Evolutionary conservation across 1,140 invertebrate genomes (phyloP), one percentile per base, ranked within the genome.

Genomic region (Luehdorfia chinensis): DNA sequence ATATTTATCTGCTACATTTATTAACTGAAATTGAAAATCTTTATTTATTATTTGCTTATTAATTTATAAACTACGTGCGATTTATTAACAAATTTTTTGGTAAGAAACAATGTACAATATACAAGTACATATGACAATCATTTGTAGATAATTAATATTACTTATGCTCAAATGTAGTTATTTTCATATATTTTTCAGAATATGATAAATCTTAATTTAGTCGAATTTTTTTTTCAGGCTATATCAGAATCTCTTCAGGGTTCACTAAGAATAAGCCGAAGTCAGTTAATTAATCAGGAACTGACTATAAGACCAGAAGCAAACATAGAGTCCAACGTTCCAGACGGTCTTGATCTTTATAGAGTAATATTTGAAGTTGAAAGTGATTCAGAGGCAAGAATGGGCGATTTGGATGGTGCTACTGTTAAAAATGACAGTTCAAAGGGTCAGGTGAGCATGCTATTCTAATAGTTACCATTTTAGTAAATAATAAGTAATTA

Each of bases 281-380:
- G 79, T 43, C 79, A 81, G 48, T 50, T 84, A 2, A 78, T 83
- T 14, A 75, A 76, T 44, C 83, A 86, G 46, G 76, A 86, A 44
- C 56, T 86, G 3, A 79, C 68, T 14, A 75, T 86, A 41, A 54
- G 75, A 25, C 83, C 83, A 18, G 83, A 83, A 50, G 83, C 83
- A 14, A 86, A 86, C 36, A 80, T 84, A 13, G 73, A 75, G 27
- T 57, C 75, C 2, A 80, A 86, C 75, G 76, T 84, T 6, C 83
- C 83, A 0, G 79, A 83, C 28, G 77, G 66, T 1, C 50, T 86
- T 3, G 83, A 84, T 49, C 55, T 86, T 1, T 84, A 70, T 43
- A 77, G 75, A 34, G 66, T 84, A 32, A 84, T 86, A 36, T 76
- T 70, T 59, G 81, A 86, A 54, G 72, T 78, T 15, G 77, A 84